These are phyloP conservation scores for Boulengeromyrus knoepffleri DNA, from an alignment of 2,113 vertebrate species.

Conservation along the genomic window DNA sequence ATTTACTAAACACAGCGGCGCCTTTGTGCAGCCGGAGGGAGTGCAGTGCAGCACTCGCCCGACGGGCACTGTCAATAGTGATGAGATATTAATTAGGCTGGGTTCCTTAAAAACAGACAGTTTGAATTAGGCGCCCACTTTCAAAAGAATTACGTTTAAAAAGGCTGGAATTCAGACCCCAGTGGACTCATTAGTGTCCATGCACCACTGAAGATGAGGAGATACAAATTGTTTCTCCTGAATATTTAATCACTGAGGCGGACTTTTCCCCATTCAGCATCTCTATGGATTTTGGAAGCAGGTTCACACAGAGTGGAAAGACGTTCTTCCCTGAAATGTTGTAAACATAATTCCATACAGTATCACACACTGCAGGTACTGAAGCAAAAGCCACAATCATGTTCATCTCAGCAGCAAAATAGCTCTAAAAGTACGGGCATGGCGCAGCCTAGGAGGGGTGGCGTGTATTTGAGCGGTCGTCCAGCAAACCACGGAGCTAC, in stretches of 20 bases:
- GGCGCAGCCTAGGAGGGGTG: neutral
- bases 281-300: neutral
- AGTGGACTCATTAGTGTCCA: conserved; percentile 7
- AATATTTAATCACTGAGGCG: conserved; percentile 1
- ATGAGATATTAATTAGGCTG: neutral
- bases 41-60: neutral
- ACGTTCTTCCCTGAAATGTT: neutral
- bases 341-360: neutral
- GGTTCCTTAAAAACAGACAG: neutral
- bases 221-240: neutral
- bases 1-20: neutral
- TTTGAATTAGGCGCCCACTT: neutral
- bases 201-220: neutral
- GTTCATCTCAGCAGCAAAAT: neutral
- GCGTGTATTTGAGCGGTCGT: neutral
- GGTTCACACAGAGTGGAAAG: conserved; percentile 7
- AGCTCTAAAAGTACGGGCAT: neutral
- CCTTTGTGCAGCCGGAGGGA: neutral
- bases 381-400: neutral
- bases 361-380: neutral
- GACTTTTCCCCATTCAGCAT: conserved; percentile 1
- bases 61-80: neutral
- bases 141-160: neutral
- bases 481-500: neutral
- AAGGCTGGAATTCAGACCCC: neutral